These are phyloP conservation scores for Stramonita haemastoma DNA, from an alignment of 2,888 invertebrate genomes.

Conservation along the genomic window DNA sequence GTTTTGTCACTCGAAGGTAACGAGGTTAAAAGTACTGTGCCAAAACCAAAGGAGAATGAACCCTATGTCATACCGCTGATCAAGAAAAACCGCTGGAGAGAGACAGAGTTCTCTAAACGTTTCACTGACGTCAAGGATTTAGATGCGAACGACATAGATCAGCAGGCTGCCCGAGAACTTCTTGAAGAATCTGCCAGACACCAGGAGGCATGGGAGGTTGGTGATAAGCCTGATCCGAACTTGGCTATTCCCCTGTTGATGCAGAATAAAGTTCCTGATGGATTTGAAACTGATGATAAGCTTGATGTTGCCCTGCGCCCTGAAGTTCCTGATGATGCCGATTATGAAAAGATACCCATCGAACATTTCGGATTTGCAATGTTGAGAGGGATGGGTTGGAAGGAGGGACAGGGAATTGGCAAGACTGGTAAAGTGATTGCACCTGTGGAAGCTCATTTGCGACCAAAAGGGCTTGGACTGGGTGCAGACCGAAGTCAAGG, in stretches of 20 bases:
- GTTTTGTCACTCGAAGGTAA: constrained; percentile 60
- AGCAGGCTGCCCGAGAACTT: constrained; percentile 70
- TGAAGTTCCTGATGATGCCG: constrained; percentile 77
- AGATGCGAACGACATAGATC: constrained; percentile 54
- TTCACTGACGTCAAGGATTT: constrained; percentile 43
- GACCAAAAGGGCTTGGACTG: constrained; percentile 95
- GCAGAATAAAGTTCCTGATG: constrained; percentile 78
- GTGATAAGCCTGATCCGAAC: constrained; percentile 55
- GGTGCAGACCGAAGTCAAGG: constrained; percentile 84
- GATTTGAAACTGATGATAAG: constrained; percentile 78
- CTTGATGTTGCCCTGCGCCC: constrained; percentile 78
- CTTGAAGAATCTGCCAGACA: constrained; percentile 62
- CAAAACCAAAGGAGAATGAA: constrained; percentile 56
- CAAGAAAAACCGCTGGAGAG: constrained; percentile 76
- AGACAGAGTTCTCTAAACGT: constrained; percentile 41
- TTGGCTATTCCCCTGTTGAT: constrained; percentile 77
- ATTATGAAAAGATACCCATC: constrained; percentile 86
- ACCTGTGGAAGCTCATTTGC: constrained; percentile 83
- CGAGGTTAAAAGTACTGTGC: constrained; percentile 59
- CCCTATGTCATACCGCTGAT: constrained; percentile 77
- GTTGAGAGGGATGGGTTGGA: constrained; percentile 93
- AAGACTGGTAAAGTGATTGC: constrained; percentile 77
- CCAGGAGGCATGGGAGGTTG: constrained; percentile 65
- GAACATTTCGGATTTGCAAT: constrained; percentile 93
- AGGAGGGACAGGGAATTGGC: constrained; percentile 76